Evolutionary conservation across 2,797 vertebrate species (phyloP).

Genomic region (Hydrolagus colliei): DNA sequence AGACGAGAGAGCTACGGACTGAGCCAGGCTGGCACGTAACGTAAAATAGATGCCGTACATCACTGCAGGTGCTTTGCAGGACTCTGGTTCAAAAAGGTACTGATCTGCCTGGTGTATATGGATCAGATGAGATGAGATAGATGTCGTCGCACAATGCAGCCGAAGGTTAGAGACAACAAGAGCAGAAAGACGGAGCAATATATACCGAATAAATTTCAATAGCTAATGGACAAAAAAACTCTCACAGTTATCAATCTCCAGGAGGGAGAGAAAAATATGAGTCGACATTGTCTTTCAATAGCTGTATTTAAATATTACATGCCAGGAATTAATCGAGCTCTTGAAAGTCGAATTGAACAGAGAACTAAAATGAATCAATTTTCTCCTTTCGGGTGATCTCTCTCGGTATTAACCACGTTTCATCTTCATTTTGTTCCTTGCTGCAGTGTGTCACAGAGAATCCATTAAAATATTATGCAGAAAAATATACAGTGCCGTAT

Average conservation of each 20-base stretch:
- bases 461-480: conserved; percentile 14
- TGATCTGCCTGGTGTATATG: no score
- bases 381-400: not conserved
- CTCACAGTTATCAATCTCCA: not conserved
- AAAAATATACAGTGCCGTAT: not conserved
- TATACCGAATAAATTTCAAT: not conserved
- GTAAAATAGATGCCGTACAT: no score
- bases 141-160: not conserved
- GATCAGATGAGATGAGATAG: no score
- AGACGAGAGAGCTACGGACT: no score
- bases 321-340: conserved; percentile 19
- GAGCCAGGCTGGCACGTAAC: no score
- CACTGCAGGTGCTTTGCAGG: no score
- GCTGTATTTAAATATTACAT: conserved; percentile 13
- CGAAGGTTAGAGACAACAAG: not conserved
- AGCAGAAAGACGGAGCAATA: not conserved
- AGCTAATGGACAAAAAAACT: not conserved
- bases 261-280: not conserved
- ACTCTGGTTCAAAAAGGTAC: no score
- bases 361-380: not conserved
- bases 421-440: conserved; percentile 5
- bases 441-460: not conserved
- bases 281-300: conserved; percentile 6
- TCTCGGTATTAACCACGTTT: not conserved
- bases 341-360: not conserved